Evolutionary conservation across 2,888 invertebrate genomes (phyloP), one percentile per base, ranked within the genome.

Genomic region (Poecilobothrus nobilitatus): DNA sequence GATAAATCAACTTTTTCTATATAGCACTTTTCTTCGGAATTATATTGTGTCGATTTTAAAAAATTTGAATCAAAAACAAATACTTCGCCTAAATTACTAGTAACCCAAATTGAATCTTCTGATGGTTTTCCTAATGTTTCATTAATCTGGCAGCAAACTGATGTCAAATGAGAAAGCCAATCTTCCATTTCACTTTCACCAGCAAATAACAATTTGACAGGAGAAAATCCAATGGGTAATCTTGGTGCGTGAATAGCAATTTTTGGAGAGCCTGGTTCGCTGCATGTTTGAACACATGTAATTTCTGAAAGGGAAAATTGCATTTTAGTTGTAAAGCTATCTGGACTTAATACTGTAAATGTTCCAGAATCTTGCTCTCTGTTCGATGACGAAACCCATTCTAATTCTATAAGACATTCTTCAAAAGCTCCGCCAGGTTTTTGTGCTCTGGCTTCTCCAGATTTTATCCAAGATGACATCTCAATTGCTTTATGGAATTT

Each of bases 101-200:
- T 87, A 10, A 88, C 84, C 94, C 95, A 95, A 71, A 92, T 84
- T 22, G 92, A 87, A 76, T 87, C 87, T 63, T 84, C 82, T 34
- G 89, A 87, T 22, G 94, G 91, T 75, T 86, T 86, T 5, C 89
- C 90, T 78, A 86, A 85, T 15, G 90, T 81, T 70, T 87, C 87
- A 80, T 91, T 89, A 70, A 91, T 86, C 81, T 90, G 88, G 74
- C 90, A 89, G 77, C 89, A 89, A 12, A 92, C 91, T 72, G 89
- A 89, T 18, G 90, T 88, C 74, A 94, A 85, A 78, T 92, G 89
- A 71, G 89, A 88, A 69, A 94, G 86, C 95, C 95, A 95, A 78
- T 95, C 94, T 81, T 94, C 94, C 82, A 93, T 87, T 81, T 93
- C 91, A 71, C 89, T 87, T 81, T 95, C 94, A 73, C 91, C 89